phyloP scores from a whole-genome alignment of 2,797 vertebrate species.

The Darevskia mixta region DNA sequence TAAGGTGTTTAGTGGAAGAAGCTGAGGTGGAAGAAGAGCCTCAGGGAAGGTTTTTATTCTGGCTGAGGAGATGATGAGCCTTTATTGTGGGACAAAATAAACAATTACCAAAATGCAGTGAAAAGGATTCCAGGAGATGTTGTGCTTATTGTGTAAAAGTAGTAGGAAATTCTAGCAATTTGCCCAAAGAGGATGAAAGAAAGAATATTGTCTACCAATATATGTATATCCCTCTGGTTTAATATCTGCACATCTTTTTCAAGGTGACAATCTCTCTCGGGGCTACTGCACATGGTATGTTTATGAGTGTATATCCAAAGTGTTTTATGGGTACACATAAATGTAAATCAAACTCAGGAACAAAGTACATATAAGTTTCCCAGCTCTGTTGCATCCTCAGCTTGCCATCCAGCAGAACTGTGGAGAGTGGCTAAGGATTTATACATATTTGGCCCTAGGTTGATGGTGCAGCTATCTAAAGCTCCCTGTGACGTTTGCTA shows the following conservation, averaged over 20 bases:
- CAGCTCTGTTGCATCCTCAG: too few relatives aligned
- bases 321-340: not conserved
- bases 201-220: not conserved
- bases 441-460: too few relatives aligned
- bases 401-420: too few relatives aligned
- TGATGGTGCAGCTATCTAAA: too few relatives aligned
- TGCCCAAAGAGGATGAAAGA: not conserved
- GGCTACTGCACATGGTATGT: too few relatives aligned
- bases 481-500: too few relatives aligned
- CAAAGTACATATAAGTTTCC: not conserved
- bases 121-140: not conserved
- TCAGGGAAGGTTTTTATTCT: not conserved
- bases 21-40: fast-evolving
- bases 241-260: not conserved
- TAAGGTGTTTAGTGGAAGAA: not conserved
- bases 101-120: not conserved
- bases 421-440: too few relatives aligned
- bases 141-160: not conserved
- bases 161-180: not conserved
- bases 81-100: not conserved
- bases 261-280: not conserved
- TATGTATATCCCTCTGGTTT: not conserved
- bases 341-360: not conserved
- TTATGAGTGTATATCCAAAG: not conserved
- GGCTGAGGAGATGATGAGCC: not conserved